Conservation (phyloP, 2,888 invertebrate genomes). For the Stenichneumon culpator region DNA sequence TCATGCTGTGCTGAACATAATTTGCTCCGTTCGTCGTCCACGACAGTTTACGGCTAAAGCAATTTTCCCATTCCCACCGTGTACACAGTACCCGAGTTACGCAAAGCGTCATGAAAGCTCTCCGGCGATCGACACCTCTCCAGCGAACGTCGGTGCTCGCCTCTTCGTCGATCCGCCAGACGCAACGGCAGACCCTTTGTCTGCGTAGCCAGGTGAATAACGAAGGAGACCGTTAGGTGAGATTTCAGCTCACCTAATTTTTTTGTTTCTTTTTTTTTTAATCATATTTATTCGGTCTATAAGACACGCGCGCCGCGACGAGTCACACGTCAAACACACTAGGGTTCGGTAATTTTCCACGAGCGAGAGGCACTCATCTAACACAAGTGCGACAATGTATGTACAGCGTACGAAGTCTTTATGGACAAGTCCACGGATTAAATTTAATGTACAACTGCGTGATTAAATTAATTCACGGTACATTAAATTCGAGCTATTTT, state of each 20-base stretch:
- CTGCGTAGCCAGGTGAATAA: neutral
- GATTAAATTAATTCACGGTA: too few species aligned
- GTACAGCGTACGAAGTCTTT: neutral
- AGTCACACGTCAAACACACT: neutral
- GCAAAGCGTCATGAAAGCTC: neutral
- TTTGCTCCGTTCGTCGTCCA: neutral
- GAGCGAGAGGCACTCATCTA: neutral
- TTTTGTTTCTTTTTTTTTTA: constrained; percentile 12
- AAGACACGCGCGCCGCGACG: neutral
- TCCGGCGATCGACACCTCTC: too few species aligned
- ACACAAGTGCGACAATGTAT: neutral
- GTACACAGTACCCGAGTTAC: neutral
- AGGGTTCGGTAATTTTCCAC: neutral
- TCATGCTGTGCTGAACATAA: neutral
- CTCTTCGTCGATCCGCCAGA: too few species aligned
- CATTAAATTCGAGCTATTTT: neutral
- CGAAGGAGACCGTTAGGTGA: constrained; percentile 8
- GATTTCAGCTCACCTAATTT: too few species aligned
- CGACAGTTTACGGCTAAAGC: neutral
- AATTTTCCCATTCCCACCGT: neutral
- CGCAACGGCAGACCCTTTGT: neutral
- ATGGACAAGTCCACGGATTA: neutral
- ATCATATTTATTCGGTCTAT: constrained; percentile 33
- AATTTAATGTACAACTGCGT: neutral
- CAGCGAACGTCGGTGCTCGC: too few species aligned